phyloP scores from a whole-genome alignment of 2,888 invertebrate genomes.

The Xestia ashworthii region DNA sequence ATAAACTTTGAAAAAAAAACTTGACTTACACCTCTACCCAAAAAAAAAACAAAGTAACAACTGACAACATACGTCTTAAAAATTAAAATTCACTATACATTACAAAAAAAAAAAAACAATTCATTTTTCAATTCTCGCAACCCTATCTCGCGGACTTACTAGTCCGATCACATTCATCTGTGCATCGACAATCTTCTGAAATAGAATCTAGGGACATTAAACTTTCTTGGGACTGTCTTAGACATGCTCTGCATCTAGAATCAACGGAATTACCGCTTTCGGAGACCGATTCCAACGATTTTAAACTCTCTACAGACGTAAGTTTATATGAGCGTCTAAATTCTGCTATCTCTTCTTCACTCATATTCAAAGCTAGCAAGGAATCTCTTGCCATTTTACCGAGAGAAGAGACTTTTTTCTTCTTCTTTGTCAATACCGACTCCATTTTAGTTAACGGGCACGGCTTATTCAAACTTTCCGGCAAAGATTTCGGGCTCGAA shows the following conservation, averaged over 20 bases:
- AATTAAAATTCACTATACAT: conserved; percentile 39
- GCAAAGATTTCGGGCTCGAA: conserved; percentile 87
- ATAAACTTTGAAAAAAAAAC: not conserved
- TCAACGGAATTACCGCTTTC: conserved; percentile 87
- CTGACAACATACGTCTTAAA: conserved; percentile 42
- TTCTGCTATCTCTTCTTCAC: conserved; percentile 87
- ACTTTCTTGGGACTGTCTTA: conserved; percentile 86
- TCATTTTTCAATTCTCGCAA: not conserved
- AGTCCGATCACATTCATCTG: conserved; percentile 78
- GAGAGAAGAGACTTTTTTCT: conserved; percentile 84
- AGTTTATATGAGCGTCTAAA: conserved; percentile 85
- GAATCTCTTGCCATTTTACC: conserved; percentile 89
- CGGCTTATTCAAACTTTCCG: conserved; percentile 84
- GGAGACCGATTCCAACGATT: conserved; percentile 86
- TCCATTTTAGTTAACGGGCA: conserved; percentile 83
- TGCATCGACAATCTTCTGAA: conserved; percentile 84
- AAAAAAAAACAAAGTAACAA: conserved; percentile 33
- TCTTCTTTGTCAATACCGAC: conserved; percentile 79
- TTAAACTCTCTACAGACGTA: conserved; percentile 86
- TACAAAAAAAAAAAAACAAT: conserved; percentile 35
- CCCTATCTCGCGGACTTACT: conserved; percentile 79
- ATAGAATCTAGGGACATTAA: conserved; percentile 87
- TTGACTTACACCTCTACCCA: conserved; percentile 24
- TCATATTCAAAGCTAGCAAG: conserved; percentile 86
- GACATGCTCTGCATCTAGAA: conserved; percentile 83